Evolutionary conservation across 1,140 invertebrate species (phyloP), one percentile per base, ranked within the genome.

Genomic region (Octopus sinensis): DNA sequence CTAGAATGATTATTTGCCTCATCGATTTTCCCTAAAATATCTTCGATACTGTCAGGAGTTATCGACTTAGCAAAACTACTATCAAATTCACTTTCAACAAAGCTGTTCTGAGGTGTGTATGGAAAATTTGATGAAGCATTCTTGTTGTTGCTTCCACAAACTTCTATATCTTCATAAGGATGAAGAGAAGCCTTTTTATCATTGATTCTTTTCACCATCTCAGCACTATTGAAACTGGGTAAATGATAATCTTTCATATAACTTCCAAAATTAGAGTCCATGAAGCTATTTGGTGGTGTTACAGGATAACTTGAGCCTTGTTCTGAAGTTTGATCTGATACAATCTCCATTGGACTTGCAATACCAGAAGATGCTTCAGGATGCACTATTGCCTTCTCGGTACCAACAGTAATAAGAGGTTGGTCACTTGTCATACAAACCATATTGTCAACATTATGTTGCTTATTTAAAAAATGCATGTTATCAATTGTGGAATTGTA

Each of bases 161-260:
- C 80, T 9, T 80, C 80, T 4, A 78, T 7, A 53, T 82, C 80
- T n/a, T 83, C 76, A 3, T 78, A 54, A 5, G 52, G 78, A 13
- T 81, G 84, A 53, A 87, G 54, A 10, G 87, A 84, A 23, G 85
- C 86, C 76, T 87, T 86, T 77, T 87, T 88, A 51, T 84, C 82
- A 43, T 87, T 83, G 51, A 90, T 88, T 54, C 84, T 85, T 76
- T 88, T 82, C 56, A 89, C 88, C 88, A 89, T 89, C 62, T 90
- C 89, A 30, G 86, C 85, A 82, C 83, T 90, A 83, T 89, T 89
- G 80, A 90, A 88, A 82, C 88, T 90, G 9, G 89, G 89, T 6
- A 90, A 82, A 78, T 85, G 79, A 43, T 85, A 83, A 71, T 84
- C 54, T 12, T 23, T 78, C 52, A 51, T 52, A n/a, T 81, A 79